Percentiles rank a stretch among this genome's conserved stretches.
Conservation (phyloP, 1,140 invertebrate species). For the Heliothis subflexa region DNA sequence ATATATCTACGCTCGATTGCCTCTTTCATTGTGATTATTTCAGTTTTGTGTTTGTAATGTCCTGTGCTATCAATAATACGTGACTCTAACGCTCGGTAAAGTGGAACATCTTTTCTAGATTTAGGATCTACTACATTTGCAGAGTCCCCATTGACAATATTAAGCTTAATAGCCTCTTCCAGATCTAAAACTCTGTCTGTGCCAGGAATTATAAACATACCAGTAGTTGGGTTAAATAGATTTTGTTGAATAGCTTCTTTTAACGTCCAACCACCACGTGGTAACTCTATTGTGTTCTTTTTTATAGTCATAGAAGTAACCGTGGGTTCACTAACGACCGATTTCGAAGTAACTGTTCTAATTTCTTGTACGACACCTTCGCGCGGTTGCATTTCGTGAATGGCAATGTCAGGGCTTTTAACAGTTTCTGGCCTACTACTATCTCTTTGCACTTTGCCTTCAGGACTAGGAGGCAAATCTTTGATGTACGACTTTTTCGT, state of each 20-base stretch:
- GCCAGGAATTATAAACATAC: constrained; percentile 95
- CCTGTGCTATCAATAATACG: constrained; percentile 92
- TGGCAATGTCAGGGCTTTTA: constrained; percentile 76
- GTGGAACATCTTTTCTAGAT: constrained; percentile 89
- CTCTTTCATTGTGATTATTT: constrained; percentile 91
- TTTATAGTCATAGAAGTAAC: constrained; percentile 81
- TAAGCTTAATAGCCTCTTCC: constrained; percentile 94
- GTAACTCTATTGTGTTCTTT: constrained; percentile 90
- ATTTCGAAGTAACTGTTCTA: constrained; percentile 75
- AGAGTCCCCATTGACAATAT: constrained; percentile 94
- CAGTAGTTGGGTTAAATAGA: constrained; percentile 93
- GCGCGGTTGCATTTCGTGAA: constrained; percentile 66
- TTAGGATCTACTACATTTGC: constrained; percentile 92
- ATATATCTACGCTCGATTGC: constrained; percentile 91
- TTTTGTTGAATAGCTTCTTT: constrained; percentile 91
- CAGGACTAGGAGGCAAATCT: constrained; percentile 78
- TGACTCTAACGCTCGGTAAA: constrained; percentile 92
- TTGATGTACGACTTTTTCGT: constrained; percentile 86
- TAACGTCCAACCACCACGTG: constrained; percentile 93
- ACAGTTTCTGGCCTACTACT: constrained; percentile 82
- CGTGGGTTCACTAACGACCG: constrained; percentile 78
- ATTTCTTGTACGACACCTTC: constrained; percentile 66
- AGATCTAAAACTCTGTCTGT: constrained; percentile 95
- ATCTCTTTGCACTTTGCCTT: constrained; percentile 78
- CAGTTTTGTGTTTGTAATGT: constrained; percentile 88